A percentile compares a stretch with the other conserved stretches of the same genome.
phyloP scores from a whole-genome alignment of 2,888 invertebrate species.

The Andricus quercusramuli region DNA sequence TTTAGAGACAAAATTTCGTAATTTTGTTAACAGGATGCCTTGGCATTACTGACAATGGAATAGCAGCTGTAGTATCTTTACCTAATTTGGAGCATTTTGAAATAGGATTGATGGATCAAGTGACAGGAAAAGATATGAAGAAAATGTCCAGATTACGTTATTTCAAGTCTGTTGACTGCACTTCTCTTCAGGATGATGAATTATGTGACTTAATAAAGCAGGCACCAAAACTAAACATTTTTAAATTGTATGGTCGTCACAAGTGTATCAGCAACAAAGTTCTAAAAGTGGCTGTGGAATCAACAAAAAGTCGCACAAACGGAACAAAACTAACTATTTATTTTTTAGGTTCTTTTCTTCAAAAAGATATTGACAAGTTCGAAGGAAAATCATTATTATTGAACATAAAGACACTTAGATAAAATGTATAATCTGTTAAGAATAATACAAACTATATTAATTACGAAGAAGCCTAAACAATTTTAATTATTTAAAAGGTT shows the following conservation, averaged over 20 bases:
- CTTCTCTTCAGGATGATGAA: not conserved
- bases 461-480: too few relatives aligned
- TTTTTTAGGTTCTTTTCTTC: not conserved
- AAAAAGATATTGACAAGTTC: not conserved
- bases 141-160: not conserved
- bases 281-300: not conserved
- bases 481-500: too few relatives aligned
- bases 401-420: not conserved
- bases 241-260: not conserved
- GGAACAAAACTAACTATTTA: not conserved
- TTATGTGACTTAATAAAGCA: not conserved
- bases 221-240: not conserved
- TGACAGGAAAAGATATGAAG: not conserved
- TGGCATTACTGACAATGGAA: not conserved
- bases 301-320: not conserved
- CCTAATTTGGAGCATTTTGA: slow-evolving; percentile 1
- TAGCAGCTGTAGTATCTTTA: not conserved
- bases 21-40: not conserved
- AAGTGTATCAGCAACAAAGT: not conserved
- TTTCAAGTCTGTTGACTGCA: not conserved
- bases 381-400: not conserved
- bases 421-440: not conserved
- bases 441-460: too few relatives aligned
- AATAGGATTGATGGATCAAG: not conserved
- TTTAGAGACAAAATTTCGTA: too few relatives aligned